Evolutionary conservation across 2,888 invertebrate species (phyloP), one percentile per base, ranked within the genome.

Genomic region (Caenorhabditis sp.): DNA sequence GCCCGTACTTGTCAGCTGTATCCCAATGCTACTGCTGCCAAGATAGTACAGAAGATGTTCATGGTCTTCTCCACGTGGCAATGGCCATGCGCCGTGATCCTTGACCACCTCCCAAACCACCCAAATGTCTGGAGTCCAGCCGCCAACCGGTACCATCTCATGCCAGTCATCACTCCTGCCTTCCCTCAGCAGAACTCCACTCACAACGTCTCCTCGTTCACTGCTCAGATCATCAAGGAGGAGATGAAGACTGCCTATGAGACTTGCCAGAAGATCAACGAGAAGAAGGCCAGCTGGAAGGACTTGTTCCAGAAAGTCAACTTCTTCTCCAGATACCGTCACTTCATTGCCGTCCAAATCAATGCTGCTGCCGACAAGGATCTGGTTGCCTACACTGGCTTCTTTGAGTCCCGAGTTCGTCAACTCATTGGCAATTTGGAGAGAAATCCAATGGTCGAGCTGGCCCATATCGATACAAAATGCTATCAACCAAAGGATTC

Each of bases 151-250:
- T 85, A 53, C 93, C 99, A 99, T 93, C 93, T 98, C 90, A 97
- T 97, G 99, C 99, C 99, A n/a, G 98, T 99, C 90, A 98, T 99
- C 90, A 99, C 99, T 0, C 99, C 99, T 1, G 98, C 98, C 0
- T 99, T 98, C 93, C 99, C 99, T 0, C 98, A 99, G 92, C 99
- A 99, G 93, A 99, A 99, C 93, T 98, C 98, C 2, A 99, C 98
- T 4, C 98, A 97, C 93, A 98, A 99, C 92, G 98, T 99, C 4
- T 97, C 97, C 0, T 94, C 94, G 22, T 98, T 97, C 2, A 98
- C 98, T 0, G 93, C 96, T 87, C 95, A 95, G 11, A 95, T 99
- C 86, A 97, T 99, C 94, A 95, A 96, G 92, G 96, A 96, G 87
- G 97, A 97, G 92, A 96, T 98, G 89, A 95, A 95, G 91, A 94